Base-by-base conservation (phyloP, 2,888 invertebrate genomes). In the Actias luna region DNA sequence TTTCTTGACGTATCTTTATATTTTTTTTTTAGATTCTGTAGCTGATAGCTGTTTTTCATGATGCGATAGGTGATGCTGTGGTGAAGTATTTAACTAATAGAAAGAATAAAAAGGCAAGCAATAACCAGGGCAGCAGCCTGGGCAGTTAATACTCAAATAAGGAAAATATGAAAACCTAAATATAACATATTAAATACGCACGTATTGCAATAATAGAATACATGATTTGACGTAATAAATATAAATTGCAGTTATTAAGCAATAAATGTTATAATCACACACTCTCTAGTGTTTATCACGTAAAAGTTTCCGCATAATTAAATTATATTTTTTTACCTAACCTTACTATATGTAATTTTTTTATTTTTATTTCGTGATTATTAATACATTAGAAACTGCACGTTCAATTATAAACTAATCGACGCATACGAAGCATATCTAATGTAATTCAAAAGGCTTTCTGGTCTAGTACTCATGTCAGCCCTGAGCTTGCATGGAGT, bases 381-480 rank as follows among this genome's bases (percentile, higher is more conserved):
- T 16, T n/a, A 27, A 25, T 27, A 55, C 16, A 55, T 7, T 7
- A 29, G n/a, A n/a, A 46, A 5, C n/a, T n/a, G n/a, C n/a, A n/a
- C 22, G 18, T 1, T 55, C 29, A 55, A 55, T n/a, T 7, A 55
- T 55, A 29, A 55, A 3, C 18, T 46, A 46, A 22, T 46, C 16
- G 29, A 55, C 7, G 16, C 42, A 62, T 65, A 62, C 64, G 63
- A 66, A 72, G 69, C 67, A 68, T 72, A 61, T 60, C 63, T 66
- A 69, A 76, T 69, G 74, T 64, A 70, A 71, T 73, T 69, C 69
- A 76, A 68, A 67, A 77, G 77, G 78, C 80, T 79, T 79, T 80
- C 77, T 75, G 72, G 77, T 75, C 75, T 82, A 83, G 82, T 77
- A 68, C 64, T 69, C 70, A 55, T 55, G 69, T 58, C 76, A 77